Evolutionary conservation across 2,888 invertebrate species (phyloP).

Genomic region (Pachliopta kotzebuea): DNA sequence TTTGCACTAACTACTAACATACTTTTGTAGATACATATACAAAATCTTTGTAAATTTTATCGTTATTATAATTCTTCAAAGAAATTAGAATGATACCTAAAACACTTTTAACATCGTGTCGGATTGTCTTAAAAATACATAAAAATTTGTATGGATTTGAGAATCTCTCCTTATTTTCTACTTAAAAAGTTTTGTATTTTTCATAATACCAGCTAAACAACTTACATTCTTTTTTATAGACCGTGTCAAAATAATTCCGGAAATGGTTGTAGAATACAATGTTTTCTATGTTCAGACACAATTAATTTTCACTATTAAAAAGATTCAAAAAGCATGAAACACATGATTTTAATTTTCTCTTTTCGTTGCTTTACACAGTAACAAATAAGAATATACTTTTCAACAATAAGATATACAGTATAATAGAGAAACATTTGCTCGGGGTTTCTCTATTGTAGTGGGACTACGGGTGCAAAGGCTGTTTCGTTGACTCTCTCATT

Average conservation of each 20-base stretch:
- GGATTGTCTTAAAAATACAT: too few species aligned
- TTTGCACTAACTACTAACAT: too few species aligned
- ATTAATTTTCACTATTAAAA: too few species aligned
- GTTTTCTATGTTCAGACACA: neutral
- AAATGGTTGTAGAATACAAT: neutral
- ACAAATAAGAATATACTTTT: slow-evolving; percentile 1
- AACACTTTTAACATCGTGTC: too few species aligned
- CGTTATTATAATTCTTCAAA: too few species aligned
- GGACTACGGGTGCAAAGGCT: slow-evolving; percentile 9
- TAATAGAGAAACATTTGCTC: slow-evolving; percentile 1
- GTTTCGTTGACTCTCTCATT: slow-evolving; percentile 4
- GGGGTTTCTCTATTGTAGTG: slow-evolving; percentile 3
- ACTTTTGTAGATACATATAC: too few species aligned
- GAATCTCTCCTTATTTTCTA: neutral
- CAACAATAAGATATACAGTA: slow-evolving; percentile 2
- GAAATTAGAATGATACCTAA: too few species aligned
- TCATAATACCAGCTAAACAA: neutral
- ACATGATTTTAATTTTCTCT: neutral
- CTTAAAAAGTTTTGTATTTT: neutral
- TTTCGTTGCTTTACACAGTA: neutral
- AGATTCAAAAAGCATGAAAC: too few species aligned
- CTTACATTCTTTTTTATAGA: neutral
- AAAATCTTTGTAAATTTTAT: too few species aligned
- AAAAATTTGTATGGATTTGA: neutral
- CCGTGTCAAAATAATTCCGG: neutral